phyloP scores from a whole-genome alignment of 2,113 vertebrate species.

The Pristiophorus japonicus region DNA sequence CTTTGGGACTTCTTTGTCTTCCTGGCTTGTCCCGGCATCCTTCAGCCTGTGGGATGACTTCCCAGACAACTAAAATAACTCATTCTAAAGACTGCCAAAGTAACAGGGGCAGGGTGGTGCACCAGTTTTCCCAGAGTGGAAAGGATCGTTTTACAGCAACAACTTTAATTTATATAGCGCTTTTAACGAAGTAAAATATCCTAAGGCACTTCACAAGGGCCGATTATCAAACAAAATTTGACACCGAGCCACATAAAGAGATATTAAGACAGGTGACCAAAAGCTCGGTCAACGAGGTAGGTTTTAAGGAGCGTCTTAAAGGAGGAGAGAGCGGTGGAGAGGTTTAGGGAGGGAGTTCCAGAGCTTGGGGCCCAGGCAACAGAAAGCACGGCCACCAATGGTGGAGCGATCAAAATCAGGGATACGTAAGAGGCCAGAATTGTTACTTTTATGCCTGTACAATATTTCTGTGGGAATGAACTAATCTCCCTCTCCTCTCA shows the following conservation, averaged over 20 bases:
- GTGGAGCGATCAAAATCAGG: background rate
- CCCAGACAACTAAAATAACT: background rate
- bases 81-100: too few species aligned
- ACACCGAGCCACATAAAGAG: background rate
- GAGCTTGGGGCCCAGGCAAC: background rate
- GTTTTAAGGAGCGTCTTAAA: background rate
- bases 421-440: background rate
- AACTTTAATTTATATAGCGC: background rate
- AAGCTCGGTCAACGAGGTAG: background rate
- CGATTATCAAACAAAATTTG: background rate
- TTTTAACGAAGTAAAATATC: background rate
- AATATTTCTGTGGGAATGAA: background rate
- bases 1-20: too few species aligned
- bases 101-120: background rate
- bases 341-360: background rate
- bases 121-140: background rate
- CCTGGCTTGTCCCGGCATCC: too few species aligned
- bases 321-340: background rate
- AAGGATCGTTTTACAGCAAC: background rate
- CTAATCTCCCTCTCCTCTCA: slow-evolving; percentile 42
- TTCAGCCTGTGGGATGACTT: too few species aligned
- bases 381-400: background rate
- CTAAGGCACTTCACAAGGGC: background rate
- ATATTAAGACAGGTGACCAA: background rate
- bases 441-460: background rate